Conservation (phyloP, 2,113 vertebrate species). For the Aldabrachelys gigantea region DNA sequence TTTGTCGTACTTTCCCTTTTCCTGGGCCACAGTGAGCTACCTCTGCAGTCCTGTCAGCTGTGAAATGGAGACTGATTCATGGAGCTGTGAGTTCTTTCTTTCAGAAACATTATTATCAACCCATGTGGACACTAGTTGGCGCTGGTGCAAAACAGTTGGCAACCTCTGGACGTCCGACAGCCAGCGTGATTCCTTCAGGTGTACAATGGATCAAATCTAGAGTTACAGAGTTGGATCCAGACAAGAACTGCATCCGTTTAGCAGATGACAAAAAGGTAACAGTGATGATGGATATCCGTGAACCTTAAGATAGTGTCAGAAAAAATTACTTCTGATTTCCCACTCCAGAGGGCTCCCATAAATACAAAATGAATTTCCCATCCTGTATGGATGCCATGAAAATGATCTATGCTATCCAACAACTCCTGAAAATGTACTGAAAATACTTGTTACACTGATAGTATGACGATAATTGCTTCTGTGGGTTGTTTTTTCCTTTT, state of each 20-base stretch:
- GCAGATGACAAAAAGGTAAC: slow-evolving; percentile 85
- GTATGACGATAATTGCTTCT: not conserved
- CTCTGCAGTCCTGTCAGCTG: not conserved
- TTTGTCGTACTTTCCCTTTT: not conserved
- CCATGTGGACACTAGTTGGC: slow-evolving; percentile 95
- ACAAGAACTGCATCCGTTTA: slow-evolving; percentile 85
- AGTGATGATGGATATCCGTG: not conserved
- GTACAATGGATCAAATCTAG: slow-evolving; percentile 92
- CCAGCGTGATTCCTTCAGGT: slow-evolving; percentile 87
- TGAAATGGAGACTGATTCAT: not conserved
- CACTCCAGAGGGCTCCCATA: not conserved
- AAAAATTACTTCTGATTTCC: not conserved
- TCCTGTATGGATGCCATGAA: not conserved
- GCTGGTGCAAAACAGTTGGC: slow-evolving; percentile 89
- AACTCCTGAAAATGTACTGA: not conserved
- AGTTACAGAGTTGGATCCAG: slow-evolving; percentile 88
- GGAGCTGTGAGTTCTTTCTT: slow-evolving; percentile 21
- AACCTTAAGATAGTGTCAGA: not conserved
- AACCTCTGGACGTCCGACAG: slow-evolving; percentile 83
- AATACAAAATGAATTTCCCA: not conserved
- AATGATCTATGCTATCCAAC: not conserved
- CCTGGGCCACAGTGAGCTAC: not conserved
- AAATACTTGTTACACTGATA: not conserved
- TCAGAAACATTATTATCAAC: slow-evolving; percentile 95
- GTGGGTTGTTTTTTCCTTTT: not conserved